Evolutionary conservation across 1,140 invertebrate species (phyloP).

Genomic region (Nasonia giraulti): DNA sequence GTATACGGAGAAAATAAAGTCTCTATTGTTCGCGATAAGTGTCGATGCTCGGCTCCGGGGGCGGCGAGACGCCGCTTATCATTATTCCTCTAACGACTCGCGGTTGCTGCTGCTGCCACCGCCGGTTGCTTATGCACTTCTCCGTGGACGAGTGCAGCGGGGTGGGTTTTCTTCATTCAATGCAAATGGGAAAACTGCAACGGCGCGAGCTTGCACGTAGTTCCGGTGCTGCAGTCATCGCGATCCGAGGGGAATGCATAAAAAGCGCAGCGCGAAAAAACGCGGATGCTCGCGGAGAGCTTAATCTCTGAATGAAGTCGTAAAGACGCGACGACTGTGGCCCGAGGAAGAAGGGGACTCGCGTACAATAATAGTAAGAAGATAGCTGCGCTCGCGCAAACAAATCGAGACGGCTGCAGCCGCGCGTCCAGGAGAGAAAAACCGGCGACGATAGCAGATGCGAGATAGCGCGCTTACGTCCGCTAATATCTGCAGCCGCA

Average conservation of each 20-base stretch:
- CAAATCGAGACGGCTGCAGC: background rate
- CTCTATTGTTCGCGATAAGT: background rate
- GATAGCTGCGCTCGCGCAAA: slow-evolving; percentile 41
- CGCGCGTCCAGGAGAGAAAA: background rate
- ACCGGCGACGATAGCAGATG: slow-evolving; percentile 59
- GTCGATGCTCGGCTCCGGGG: background rate
- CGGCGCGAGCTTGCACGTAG: background rate
- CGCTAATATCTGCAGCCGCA: slow-evolving; percentile 54
- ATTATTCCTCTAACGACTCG: background rate
- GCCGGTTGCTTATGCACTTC: background rate
- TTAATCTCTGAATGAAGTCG: background rate
- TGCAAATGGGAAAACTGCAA: slow-evolving; percentile 48
- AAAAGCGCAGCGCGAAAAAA: background rate
- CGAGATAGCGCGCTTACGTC: slow-evolving; percentile 57
- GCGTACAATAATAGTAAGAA: background rate
- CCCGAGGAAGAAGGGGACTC: background rate
- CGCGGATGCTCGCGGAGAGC: background rate
- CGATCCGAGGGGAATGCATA: background rate
- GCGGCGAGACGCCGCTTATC: background rate
- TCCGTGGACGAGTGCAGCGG: background rate
- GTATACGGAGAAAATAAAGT: background rate
- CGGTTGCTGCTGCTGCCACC: background rate
- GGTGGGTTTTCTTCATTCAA: slow-evolving; percentile 49
- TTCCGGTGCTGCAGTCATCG: background rate
- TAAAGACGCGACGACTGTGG: background rate